These are phyloP conservation scores for Nesoenas mayeri DNA, from an alignment of 2,113 vertebrate genomes.

Conservation along the genomic window DNA sequence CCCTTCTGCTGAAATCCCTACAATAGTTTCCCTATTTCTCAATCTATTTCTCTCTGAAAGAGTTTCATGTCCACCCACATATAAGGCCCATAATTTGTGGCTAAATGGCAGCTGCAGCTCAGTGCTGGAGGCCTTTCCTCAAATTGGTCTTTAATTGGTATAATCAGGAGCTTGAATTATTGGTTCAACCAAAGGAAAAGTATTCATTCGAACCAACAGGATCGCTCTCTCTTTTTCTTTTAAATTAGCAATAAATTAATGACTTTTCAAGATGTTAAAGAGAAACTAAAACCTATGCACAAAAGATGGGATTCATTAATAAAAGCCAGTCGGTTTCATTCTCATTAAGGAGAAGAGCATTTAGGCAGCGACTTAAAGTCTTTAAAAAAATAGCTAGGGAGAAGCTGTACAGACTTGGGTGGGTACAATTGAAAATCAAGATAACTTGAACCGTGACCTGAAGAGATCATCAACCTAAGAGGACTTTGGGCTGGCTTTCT, in stretches of 20 bases:
- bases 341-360: slow-evolving; percentile 67
- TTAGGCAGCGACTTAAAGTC: slow-evolving; percentile 56
- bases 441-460: slow-evolving; percentile 73
- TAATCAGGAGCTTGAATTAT: slow-evolving; percentile 86
- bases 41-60: slow-evolving; percentile 75
- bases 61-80: slow-evolving; percentile 83
- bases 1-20: slow-evolving; percentile 43
- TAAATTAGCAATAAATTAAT: slow-evolving; percentile 77
- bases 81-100: slow-evolving; percentile 86
- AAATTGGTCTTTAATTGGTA: slow-evolving; percentile 82
- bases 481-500: slow-evolving; percentile 51
- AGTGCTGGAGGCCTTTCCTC: slow-evolving; percentile 77
- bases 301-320: slow-evolving; percentile 69
- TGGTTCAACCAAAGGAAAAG: slow-evolving; percentile 77
- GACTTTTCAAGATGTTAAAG: slow-evolving; percentile 68
- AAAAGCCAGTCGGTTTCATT: slow-evolving; percentile 55
- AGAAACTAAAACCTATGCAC: slow-evolving; percentile 68
- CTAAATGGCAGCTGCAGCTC: slow-evolving; percentile 84
- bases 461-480: slow-evolving; percentile 71
- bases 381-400: slow-evolving; percentile 52
- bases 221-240: slow-evolving; percentile 52
- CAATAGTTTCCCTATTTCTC: slow-evolving; percentile 54
- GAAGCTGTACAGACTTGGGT: slow-evolving; percentile 30
- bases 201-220: slow-evolving; percentile 53
- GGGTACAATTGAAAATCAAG: slow-evolving; percentile 71